Conservation (phyloP, 2,113 vertebrate species). For the Hucho hucho region DNA sequence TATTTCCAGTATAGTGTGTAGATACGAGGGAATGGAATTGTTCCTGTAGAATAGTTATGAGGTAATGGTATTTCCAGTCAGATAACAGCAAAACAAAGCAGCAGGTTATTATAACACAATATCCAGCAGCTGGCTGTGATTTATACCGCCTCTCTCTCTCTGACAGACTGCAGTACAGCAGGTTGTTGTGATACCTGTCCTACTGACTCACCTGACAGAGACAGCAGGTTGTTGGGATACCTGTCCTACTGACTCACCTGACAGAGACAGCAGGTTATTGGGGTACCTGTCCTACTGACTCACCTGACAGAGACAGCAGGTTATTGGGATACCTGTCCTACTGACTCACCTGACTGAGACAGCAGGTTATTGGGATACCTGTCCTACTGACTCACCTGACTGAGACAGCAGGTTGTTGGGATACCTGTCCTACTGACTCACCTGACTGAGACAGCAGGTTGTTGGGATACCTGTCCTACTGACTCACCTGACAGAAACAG, state of each 20-base stretch:
- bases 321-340: conserved; percentile 77
- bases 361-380: neutral
- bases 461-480: neutral
- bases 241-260: conserved; percentile 80
- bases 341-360: no score
- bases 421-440: no score
- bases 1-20: no score
- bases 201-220: no score
- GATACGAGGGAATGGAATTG: conserved; percentile 24
- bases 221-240: no score
- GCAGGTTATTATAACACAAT: conserved; percentile 23
- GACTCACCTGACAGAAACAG: neutral
- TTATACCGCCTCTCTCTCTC: no score
- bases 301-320: conserved; percentile 97
- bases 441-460: neutral
- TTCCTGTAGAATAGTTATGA: conserved; percentile 20
- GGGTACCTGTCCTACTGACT: conserved; percentile 56
- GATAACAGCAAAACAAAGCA: conserved; percentile 53
- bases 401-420: conserved; percentile 23
- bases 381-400: conserved; percentile 40
- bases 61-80: conserved; percentile 8
- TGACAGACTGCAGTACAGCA: no score
- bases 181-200: neutral
- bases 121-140: no score
- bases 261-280: conserved; percentile 97